Evolutionary conservation across 64 coral and sea anemone genomes (phyloP).

Genomic region (Pocillopora damicornis): DNA sequence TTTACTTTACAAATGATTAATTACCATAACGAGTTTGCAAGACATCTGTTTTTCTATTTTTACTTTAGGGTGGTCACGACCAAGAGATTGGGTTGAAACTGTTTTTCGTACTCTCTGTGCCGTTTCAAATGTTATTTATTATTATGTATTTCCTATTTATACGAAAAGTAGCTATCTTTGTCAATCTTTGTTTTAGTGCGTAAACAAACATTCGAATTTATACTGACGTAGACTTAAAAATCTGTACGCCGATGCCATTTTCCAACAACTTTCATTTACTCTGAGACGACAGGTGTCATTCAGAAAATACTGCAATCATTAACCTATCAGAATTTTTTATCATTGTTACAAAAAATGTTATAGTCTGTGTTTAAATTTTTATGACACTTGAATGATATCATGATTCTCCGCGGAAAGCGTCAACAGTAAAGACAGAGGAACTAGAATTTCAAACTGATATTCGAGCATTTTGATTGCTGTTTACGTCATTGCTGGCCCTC

Average conservation of each 20-base stretch:
- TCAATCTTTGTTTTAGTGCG: not conserved
- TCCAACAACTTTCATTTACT: not conserved
- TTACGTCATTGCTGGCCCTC: no score
- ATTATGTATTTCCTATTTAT: no score
- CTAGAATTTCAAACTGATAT: not conserved
- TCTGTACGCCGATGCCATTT: not conserved
- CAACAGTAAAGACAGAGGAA: not conserved
- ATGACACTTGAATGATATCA: not conserved
- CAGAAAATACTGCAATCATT: not conserved
- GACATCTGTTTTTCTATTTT: not conserved
- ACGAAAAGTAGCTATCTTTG: not conserved
- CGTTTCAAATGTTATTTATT: no score
- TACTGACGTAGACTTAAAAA: not conserved
- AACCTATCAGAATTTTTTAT: not conserved
- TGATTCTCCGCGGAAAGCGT: no score
- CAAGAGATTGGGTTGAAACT: no score
- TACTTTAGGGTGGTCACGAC: no score
- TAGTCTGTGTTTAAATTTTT: not conserved
- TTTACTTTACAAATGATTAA: not conserved
- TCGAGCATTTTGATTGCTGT: not conserved
- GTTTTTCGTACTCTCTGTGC: no score
- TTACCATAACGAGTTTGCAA: not conserved
- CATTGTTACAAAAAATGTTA: not conserved
- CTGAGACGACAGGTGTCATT: constrained; percentile 1
- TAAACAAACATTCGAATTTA: not conserved